phyloP scores from a whole-genome alignment of 2,888 invertebrate species.

The Folsomia manolachei region DNA sequence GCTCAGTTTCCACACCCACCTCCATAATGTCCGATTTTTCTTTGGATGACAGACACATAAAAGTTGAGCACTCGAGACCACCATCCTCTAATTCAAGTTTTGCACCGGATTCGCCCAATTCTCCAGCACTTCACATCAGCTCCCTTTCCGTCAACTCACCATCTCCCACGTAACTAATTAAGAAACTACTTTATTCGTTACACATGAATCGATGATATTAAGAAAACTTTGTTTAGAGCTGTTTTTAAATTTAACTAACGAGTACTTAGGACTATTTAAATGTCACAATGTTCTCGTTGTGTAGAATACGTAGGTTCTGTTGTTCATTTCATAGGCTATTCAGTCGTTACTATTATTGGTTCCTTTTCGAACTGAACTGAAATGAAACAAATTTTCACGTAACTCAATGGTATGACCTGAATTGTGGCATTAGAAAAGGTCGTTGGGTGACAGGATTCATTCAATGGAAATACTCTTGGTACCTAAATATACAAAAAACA shows the following conservation, averaged over 20 bases:
- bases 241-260: too few species aligned
- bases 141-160: slow-evolving; percentile 51
- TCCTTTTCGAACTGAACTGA: not conserved
- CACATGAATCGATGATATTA: not conserved
- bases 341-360: too few species aligned
- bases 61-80: slow-evolving; percentile 47
- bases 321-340: too few species aligned
- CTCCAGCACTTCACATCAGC: slow-evolving; percentile 49
- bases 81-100: slow-evolving; percentile 49
- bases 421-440: slow-evolving; percentile 6
- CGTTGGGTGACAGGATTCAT: slow-evolving; percentile 11
- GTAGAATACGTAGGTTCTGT: too few species aligned
- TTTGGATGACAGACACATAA: slow-evolving; percentile 38
- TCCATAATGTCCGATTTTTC: slow-evolving; percentile 39
- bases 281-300: too few species aligned
- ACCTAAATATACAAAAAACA: not conserved
- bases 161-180: slow-evolving; percentile 46
- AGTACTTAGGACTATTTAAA: too few species aligned
- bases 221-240: not conserved
- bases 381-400: not conserved
- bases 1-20: slow-evolving; percentile 40
- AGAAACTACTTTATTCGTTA: slow-evolving; percentile 4
- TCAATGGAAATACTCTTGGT: slow-evolving; percentile 16
- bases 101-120: slow-evolving; percentile 48
- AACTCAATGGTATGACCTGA: slow-evolving; percentile 13